Percentiles rank a stretch among this genome's conserved stretches.
Conservation (phyloP, 2,113 vertebrate genomes). For the Tretioscincus oriximinensis region DNA sequence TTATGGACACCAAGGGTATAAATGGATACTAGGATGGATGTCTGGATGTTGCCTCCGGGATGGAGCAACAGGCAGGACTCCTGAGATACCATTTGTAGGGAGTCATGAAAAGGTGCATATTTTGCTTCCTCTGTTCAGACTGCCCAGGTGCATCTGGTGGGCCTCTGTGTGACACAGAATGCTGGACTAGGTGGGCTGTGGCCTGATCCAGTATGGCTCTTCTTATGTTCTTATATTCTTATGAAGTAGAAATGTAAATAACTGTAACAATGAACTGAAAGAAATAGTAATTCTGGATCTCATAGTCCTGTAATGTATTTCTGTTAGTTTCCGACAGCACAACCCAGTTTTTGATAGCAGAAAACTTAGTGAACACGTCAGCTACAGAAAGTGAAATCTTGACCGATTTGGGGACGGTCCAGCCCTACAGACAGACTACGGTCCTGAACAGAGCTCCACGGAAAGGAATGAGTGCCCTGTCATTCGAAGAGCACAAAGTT, state of each 20-base stretch:
- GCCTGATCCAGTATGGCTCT: too few species aligned
- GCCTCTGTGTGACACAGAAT: too few species aligned
- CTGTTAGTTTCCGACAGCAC: constrained; percentile 76
- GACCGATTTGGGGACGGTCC: constrained; percentile 64
- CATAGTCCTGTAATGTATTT: constrained; percentile 13
- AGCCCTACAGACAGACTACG: constrained; percentile 50
- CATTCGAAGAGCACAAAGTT: constrained; percentile 84
- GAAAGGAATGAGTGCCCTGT: constrained; percentile 64
- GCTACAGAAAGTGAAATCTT: constrained; percentile 66
- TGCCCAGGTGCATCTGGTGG: too few species aligned
- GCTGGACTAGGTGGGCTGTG: too few species aligned
- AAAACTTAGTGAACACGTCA: constrained; percentile 61
- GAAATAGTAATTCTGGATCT: constrained; percentile 10
- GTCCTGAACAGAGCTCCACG: constrained; percentile 26
- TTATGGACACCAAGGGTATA: too few species aligned
- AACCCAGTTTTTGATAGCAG: constrained; percentile 71
- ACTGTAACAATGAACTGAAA: not conserved
- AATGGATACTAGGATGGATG: too few species aligned
- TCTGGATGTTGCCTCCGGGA: too few species aligned
- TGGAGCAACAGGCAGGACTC: too few species aligned
- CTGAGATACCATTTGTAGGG: too few species aligned
- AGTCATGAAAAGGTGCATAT: too few species aligned
- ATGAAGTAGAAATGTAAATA: not conserved
- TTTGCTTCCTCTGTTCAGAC: too few species aligned
- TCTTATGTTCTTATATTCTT: too few species aligned